phyloP scores from a whole-genome alignment of 2,113 vertebrate genomes.

The Dicrurus megarhynchus region DNA sequence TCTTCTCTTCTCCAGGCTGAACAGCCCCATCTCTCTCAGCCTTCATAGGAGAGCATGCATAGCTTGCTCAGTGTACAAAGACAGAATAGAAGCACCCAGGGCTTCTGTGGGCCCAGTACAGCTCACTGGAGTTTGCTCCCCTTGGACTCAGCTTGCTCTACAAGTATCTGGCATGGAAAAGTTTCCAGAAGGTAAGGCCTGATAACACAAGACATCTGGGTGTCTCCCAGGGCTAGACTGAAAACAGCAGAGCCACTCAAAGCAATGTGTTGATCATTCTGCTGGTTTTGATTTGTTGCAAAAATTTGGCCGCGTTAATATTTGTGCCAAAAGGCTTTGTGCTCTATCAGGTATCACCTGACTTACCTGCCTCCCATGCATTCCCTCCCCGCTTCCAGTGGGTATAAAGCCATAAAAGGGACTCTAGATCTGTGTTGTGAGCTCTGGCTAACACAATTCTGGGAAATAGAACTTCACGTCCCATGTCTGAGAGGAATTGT shows the following conservation, averaged over 20 bases:
- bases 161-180: not conserved
- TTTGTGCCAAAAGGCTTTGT: not conserved
- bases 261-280: not conserved
- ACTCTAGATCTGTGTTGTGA: not conserved
- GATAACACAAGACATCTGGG: not conserved
- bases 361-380: not conserved
- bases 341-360: not conserved
- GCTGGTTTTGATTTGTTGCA: not conserved
- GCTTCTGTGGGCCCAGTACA: not conserved
- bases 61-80: not conserved
- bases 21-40: not conserved
- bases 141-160: not conserved
- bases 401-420: not conserved
- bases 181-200: not conserved
- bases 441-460: accelerated
- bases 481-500: accelerated
- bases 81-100: not conserved
- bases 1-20: not conserved
- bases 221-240: not conserved
- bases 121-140: not conserved
- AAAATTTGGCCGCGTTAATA: not conserved
- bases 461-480: not conserved
- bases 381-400: accelerated
- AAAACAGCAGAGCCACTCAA: not conserved
- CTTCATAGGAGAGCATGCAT: not conserved